These are phyloP conservation scores for Chaetodon trifascialis DNA, from an alignment of 2,113 vertebrate genomes.

Conservation along the genomic window DNA sequence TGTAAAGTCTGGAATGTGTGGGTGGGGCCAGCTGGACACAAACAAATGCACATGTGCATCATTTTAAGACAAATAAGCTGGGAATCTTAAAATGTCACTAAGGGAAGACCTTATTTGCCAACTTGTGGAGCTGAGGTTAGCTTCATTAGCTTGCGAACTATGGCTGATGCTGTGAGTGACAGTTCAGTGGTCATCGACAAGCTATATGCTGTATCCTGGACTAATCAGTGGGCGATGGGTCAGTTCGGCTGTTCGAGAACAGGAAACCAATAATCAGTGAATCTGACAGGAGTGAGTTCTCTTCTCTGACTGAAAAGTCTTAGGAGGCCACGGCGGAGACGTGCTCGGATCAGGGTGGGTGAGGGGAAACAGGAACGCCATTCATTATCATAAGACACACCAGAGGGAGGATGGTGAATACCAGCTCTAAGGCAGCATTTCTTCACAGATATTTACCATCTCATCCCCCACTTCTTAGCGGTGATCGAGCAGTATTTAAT, in stretches of 20 bases:
- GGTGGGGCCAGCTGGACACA: not conserved
- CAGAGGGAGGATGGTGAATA: not conserved
- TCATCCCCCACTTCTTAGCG: conserved; percentile 1
- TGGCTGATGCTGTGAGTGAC: no score
- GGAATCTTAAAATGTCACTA: not conserved
- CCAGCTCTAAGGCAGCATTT: not conserved
- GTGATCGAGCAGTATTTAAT: conserved; percentile 17
- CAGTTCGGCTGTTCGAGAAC: conserved; percentile 11
- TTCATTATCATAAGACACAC: conserved; percentile 21
- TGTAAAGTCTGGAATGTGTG: not conserved
- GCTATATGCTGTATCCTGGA: not conserved
- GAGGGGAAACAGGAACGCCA: conserved; percentile 12
- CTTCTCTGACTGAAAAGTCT: not conserved
- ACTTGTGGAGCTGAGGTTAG: not conserved
- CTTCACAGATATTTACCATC: conserved; percentile 1
- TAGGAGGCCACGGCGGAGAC: not conserved
- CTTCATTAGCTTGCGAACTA: not conserved
- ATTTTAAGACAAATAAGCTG: no score
- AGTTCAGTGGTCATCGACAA: not conserved
- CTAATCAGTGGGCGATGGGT: not conserved
- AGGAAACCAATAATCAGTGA: conserved; percentile 19
- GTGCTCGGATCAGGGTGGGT: not conserved
- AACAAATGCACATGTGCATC: not conserved
- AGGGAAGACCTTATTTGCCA: not conserved
- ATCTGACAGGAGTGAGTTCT: not conserved